A percentile compares a stretch with the other conserved stretches of the same genome.
Evolutionary conservation across 2,888 invertebrate species (phyloP).

Genomic region (Pheosia gnoma): DNA sequence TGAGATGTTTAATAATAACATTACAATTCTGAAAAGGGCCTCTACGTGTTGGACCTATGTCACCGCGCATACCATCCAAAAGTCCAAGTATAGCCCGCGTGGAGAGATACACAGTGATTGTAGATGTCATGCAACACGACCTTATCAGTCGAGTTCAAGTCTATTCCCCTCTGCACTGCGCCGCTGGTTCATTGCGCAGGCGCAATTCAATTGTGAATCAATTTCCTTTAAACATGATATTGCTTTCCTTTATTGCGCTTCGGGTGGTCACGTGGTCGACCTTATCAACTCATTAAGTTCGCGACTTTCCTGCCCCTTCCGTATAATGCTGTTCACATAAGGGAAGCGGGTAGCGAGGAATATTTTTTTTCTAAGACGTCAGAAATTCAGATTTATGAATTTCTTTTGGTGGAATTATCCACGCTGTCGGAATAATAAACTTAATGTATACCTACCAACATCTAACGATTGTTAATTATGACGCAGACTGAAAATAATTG

Average conservation of each 20-base stretch:
- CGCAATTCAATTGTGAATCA: constrained; percentile 3
- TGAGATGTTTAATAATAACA: too few species aligned
- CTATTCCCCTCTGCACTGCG: not conserved
- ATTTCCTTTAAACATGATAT: constrained; percentile 2
- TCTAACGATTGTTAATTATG: too few species aligned
- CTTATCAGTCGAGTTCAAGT: constrained; percentile 1
- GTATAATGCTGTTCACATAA: not conserved
- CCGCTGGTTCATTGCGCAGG: constrained; percentile 3
- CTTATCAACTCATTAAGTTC: constrained; percentile 9
- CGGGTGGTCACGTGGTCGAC: constrained; percentile 14
- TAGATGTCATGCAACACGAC: not conserved
- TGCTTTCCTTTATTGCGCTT: constrained; percentile 7
- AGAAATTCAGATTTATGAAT: not conserved
- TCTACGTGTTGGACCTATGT: too few species aligned
- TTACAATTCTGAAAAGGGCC: too few species aligned
- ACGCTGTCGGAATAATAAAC: too few species aligned
- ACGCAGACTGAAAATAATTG: too few species aligned
- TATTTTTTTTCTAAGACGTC: not conserved
- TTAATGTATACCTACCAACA: too few species aligned
- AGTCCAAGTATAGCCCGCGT: too few species aligned
- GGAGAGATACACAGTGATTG: not conserved
- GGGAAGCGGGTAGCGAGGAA: not conserved
- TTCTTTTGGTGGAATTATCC: not conserved
- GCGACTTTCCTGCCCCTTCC: not conserved
- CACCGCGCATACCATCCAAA: too few species aligned